These are phyloP conservation scores for Terebella lapidaria DNA, from an alignment of 2,888 invertebrate species.

Conservation along the genomic window DNA sequence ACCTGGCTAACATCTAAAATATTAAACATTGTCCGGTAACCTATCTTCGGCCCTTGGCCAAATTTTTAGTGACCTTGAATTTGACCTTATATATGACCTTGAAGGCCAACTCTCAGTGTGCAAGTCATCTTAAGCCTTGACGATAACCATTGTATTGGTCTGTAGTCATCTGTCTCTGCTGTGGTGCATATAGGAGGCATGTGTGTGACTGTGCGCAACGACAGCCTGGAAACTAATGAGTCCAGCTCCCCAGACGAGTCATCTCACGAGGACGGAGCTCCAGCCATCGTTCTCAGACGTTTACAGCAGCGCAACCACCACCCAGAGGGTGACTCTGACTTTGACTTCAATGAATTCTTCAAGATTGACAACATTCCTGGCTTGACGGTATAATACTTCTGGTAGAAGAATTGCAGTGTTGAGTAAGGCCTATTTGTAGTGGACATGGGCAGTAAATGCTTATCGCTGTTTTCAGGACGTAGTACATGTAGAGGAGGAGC, in stretches of 20 bases:
- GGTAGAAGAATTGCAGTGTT: too few relatives aligned
- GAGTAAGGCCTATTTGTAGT: too few relatives aligned
- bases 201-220: conserved; percentile 35
- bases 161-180: too few relatives aligned
- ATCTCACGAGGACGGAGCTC: neutral
- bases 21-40: too few relatives aligned
- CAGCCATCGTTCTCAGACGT: neutral
- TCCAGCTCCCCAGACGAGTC: conserved; percentile 34
- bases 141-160: too few relatives aligned
- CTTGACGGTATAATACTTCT: conserved; percentile 32
- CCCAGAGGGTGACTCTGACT: conserved; percentile 52
- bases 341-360: conserved; percentile 80
- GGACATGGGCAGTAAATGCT: too few relatives aligned
- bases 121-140: too few relatives aligned
- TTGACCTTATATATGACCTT: too few relatives aligned
- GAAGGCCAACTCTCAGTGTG: too few relatives aligned
- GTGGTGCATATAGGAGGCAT: conserved; percentile 11
- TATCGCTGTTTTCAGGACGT: neutral
- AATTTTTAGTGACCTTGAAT: too few relatives aligned
- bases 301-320: neutral
- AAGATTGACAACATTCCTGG: conserved; percentile 72
- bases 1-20: too few relatives aligned
- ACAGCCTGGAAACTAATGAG: conserved; percentile 40
- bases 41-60: too few relatives aligned
- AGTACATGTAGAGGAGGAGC: neutral